Percentiles rank a stretch among this genome's conserved stretches.
Evolutionary conservation across 2,888 invertebrate genomes (phyloP).

Genomic region (Gandaritis pyraliata): DNA sequence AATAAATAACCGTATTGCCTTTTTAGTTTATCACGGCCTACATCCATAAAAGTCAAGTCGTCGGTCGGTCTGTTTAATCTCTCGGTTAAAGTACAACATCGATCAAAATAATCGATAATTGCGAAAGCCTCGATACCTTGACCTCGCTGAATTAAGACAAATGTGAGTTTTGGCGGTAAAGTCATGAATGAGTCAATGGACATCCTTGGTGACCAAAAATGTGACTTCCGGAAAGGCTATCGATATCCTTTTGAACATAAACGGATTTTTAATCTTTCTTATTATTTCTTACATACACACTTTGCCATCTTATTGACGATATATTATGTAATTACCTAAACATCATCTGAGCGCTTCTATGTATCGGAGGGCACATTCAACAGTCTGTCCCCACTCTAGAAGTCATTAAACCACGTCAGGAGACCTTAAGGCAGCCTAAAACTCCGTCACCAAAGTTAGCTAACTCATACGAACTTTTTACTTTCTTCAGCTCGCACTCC

Average conservation of each 20-base stretch:
- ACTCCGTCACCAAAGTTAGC: no score
- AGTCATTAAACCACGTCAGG: no score
- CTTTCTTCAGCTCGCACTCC: no score
- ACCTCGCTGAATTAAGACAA: slow-evolving; percentile 33
- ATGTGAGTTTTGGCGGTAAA: slow-evolving; percentile 32
- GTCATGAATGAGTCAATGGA: slow-evolving; percentile 50
- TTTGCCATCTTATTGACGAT: neutral
- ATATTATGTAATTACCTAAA: neutral
- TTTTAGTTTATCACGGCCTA: neutral
- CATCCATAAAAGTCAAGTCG: slow-evolving; percentile 12
- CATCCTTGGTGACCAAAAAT: slow-evolving; percentile 57
- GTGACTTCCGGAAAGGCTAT: slow-evolving; percentile 56
- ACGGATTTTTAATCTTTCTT: neutral
- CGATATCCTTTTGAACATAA: slow-evolving; percentile 47
- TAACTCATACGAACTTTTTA: no score
- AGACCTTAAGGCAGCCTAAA: no score
- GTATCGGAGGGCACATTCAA: no score
- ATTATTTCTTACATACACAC: neutral
- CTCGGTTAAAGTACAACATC: slow-evolving; percentile 33
- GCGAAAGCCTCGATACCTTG: slow-evolving; percentile 29
- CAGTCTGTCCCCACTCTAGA: no score
- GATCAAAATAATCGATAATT: slow-evolving; percentile 32
- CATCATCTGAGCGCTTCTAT: no score
- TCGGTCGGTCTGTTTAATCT: slow-evolving; percentile 21
- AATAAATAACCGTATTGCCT: slow-evolving; percentile 3